These are phyloP conservation scores for Altica lythri DNA, from an alignment of 2,888 invertebrate species.

Conservation along the genomic window DNA sequence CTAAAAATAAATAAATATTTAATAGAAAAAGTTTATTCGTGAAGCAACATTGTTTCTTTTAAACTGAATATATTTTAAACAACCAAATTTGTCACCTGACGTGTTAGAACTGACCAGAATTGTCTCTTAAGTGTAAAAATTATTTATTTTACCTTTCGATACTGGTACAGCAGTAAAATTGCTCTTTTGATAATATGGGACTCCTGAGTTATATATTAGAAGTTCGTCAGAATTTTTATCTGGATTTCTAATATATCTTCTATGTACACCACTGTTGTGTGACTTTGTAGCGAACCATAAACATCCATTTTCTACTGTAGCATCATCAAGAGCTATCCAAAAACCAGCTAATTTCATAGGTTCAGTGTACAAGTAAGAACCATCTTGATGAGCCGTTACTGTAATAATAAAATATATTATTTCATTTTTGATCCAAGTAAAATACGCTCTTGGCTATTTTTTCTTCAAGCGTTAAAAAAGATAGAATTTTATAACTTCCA, in stretches of 20 bases:
- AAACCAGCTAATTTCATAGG: conserved; percentile 83
- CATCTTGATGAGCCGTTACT: conserved; percentile 86
- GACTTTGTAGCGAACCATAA: conserved; percentile 91
- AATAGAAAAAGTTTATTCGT: too few species aligned
- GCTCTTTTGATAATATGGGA: conserved; percentile 71
- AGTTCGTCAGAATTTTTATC: conserved; percentile 65
- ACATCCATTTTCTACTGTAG: conserved; percentile 92
- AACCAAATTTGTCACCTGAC: too few species aligned
- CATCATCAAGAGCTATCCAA: conserved; percentile 96
- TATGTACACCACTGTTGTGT: conserved; percentile 81
- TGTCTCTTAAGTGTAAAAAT: too few species aligned
- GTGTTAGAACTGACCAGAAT: too few species aligned
- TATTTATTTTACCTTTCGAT: conserved; percentile 80
- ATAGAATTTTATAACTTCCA: too few species aligned
- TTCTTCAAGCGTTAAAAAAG: too few species aligned
- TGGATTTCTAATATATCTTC: conserved; percentile 72
- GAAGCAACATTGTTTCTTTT: too few species aligned
- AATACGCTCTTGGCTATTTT: too few species aligned
- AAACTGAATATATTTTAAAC: too few species aligned
- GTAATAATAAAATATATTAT: too few species aligned
- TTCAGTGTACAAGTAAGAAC: conserved; percentile 83
- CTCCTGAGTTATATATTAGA: conserved; percentile 71
- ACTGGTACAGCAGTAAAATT: conserved; percentile 81
- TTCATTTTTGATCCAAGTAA: too few species aligned
- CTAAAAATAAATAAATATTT: conserved; percentile 60